Evolutionary conservation across 1,140 invertebrate genomes (phyloP).

Genomic region (Anagrus nilaparvatae): DNA sequence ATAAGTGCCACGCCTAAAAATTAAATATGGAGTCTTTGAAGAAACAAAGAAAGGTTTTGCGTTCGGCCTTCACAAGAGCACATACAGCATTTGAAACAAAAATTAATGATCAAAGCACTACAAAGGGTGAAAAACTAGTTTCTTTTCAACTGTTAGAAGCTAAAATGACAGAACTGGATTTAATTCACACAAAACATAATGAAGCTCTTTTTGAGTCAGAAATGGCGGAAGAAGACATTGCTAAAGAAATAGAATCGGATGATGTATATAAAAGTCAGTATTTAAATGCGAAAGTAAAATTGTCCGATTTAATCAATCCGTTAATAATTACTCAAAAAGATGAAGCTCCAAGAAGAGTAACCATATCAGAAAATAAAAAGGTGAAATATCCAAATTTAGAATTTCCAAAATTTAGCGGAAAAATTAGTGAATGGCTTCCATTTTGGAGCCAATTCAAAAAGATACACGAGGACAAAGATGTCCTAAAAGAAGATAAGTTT

Average conservation of each 20-base stretch:
- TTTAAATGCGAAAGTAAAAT: not conserved
- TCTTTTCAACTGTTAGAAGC: constrained; percentile 6
- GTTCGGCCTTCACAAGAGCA: constrained; percentile 3
- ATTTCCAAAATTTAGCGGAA: constrained; percentile 25
- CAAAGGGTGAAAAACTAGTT: constrained; percentile 2
- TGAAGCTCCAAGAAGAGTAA: no score
- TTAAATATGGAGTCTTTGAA: constrained; percentile 8
- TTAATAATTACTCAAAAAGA: no score
- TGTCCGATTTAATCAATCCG: no score
- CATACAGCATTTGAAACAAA: not conserved
- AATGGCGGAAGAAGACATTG: not conserved
- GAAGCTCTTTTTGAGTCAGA: not conserved
- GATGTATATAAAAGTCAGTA: not conserved
- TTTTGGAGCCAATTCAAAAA: constrained; percentile 33
- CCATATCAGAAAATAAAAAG: no score
- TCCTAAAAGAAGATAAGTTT: constrained; percentile 26
- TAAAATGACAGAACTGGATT: constrained; percentile 7
- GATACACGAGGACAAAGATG: constrained; percentile 26
- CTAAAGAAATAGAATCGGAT: not conserved
- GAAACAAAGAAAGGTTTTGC: constrained; percentile 3
- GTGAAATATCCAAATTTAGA: constrained; percentile 29
- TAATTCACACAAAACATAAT: not conserved
- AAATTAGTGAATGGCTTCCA: constrained; percentile 28
- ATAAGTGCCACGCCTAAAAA: no score
- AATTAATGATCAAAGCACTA: not conserved